Evolutionary conservation across 2,113 vertebrate species (phyloP).

Genomic region (Elephantulus edwardii): DNA sequence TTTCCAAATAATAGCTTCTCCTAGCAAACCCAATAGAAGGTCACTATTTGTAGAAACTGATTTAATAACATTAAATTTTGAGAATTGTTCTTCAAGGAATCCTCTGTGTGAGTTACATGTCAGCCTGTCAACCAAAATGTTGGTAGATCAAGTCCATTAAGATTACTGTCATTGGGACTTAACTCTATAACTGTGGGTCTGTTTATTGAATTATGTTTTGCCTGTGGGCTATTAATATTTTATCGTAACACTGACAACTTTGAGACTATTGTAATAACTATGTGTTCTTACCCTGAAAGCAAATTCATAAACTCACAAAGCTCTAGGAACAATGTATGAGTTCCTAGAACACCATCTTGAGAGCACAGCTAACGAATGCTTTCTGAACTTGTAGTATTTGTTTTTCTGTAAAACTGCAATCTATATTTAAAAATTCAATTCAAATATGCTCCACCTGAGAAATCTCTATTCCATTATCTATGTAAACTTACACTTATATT

Average conservation of each 20-base stretch:
- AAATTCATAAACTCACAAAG: constrained; percentile 33
- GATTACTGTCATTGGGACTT: no score
- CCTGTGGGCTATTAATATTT: background rate
- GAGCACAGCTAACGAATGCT: background rate
- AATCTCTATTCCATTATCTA: background rate
- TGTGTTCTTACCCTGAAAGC: background rate
- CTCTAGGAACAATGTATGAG: constrained; percentile 18
- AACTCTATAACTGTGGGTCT: no score
- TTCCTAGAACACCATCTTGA: background rate
- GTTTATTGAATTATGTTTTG: no score
- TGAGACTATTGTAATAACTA: background rate
- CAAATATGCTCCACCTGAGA: background rate
- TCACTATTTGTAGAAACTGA: no score
- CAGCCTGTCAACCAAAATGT: no score
- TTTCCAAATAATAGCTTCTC: no score
- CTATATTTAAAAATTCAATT: background rate
- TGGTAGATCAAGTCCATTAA: no score
- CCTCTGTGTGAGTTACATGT: no score
- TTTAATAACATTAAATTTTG: no score
- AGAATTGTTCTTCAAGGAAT: no score
- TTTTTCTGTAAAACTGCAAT: constrained; percentile 10
- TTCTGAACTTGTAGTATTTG: background rate
- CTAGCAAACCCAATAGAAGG: no score
- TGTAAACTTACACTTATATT: constrained; percentile 23
- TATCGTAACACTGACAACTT: background rate